Percentiles rank a stretch among this genome's conserved stretches.
phyloP scores from a whole-genome alignment of 2,888 invertebrate species.

The Dyspetes luteomarginatus region DNA sequence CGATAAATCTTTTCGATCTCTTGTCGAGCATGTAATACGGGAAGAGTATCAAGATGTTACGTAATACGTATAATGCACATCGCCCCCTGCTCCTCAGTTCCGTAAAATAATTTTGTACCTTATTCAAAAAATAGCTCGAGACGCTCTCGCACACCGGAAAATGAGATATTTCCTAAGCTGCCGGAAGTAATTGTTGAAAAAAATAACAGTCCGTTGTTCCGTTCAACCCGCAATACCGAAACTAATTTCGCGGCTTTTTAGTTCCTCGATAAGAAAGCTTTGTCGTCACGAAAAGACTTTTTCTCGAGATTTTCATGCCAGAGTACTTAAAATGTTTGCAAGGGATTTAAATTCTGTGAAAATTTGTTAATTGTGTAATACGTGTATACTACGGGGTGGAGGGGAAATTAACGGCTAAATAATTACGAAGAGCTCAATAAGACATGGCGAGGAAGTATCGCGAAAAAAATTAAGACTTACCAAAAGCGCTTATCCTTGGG shows the following conservation, averaged over 20 bases:
- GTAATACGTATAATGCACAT: too few relatives aligned
- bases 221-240: constrained; percentile 23
- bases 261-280: too few relatives aligned
- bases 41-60: not conserved
- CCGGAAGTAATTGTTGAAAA: constrained; percentile 53
- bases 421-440: constrained; percentile 52
- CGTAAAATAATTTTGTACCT: not conserved
- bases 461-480: constrained; percentile 52
- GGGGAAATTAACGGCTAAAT: constrained; percentile 60
- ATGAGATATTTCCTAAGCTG: constrained; percentile 43
- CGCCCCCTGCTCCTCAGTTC: too few relatives aligned
- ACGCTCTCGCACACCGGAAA: constrained; percentile 6
- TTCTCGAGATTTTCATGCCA: too few relatives aligned
- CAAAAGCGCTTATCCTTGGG: constrained; percentile 53
- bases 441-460: constrained; percentile 11
- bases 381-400: not conserved
- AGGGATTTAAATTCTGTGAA: too few relatives aligned
- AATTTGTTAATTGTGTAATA: constrained; percentile 24
- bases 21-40: constrained; percentile 23
- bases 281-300: too few relatives aligned
- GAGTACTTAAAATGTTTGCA: too few relatives aligned
- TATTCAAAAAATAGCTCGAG: not conserved
- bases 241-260: constrained; percentile 38
- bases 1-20: constrained; percentile 4
- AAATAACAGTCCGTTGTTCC: not conserved